Conservation (phyloP, 53 echinoderm and acorn worm species). For the Actinopyga echinites region DNA sequence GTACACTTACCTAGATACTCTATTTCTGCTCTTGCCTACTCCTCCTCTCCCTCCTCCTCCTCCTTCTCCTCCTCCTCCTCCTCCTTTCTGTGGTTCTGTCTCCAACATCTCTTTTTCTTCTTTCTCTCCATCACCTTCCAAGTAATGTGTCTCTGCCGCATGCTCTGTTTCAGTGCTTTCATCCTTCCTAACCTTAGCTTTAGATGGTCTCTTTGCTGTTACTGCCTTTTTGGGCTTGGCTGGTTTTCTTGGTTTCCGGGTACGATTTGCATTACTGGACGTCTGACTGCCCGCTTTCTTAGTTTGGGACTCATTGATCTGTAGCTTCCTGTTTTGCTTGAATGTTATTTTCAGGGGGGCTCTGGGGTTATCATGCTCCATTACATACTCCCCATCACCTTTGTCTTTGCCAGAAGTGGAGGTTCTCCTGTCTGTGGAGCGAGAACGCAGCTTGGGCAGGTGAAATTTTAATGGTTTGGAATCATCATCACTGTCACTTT, state of each 20-base stretch:
- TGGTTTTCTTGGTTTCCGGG: slow-evolving; percentile 26
- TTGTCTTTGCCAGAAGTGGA: not conserved
- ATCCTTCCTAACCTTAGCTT: not conserved
- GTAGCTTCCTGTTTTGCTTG: slow-evolving; percentile 9
- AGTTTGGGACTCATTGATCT: not conserved
- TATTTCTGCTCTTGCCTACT: too few species aligned
- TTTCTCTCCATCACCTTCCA: too few species aligned
- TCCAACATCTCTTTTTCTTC: too few species aligned
- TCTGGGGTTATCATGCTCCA: slow-evolving; percentile 1
- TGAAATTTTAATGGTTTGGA: not conserved
- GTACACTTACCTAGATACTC: too few species aligned
- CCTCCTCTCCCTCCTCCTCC: too few species aligned
- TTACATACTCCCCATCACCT: not conserved
- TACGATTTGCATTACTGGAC: not conserved
- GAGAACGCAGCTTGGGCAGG: not conserved
- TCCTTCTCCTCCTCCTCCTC: too few species aligned
- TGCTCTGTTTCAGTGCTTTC: not conserved
- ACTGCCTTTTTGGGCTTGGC: slow-evolving; percentile 26
- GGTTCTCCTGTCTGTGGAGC: not conserved
- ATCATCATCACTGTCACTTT: not conserved
- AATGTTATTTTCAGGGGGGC: slow-evolving; percentile 18
- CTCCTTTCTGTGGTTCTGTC: too few species aligned
- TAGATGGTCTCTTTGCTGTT: slow-evolving; percentile 1
- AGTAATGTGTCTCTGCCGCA: too few species aligned
- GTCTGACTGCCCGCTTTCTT: not conserved